Conservation (phyloP, 2,797 vertebrate species). For the Lepilemur septentrionalis region DNA sequence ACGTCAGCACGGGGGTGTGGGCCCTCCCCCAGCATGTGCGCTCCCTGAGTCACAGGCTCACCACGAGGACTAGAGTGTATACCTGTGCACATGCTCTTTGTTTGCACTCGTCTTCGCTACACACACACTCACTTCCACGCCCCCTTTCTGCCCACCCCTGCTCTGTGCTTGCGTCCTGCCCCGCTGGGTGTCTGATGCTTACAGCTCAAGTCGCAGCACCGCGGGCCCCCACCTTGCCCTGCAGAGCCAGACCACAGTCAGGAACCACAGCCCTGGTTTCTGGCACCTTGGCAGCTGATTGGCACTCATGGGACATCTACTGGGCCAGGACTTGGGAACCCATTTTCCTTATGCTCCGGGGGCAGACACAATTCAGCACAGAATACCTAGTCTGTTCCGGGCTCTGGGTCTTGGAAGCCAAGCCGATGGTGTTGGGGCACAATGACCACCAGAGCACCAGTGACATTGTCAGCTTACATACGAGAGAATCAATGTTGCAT, state of each 20-base stretch:
- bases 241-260: background rate
- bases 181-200: background rate
- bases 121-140: accelerated
- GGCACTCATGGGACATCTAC: background rate
- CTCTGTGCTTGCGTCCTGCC: background rate
- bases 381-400: background rate
- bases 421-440: background rate
- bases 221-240: background rate
- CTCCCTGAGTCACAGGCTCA: background rate
- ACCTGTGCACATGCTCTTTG: accelerated
- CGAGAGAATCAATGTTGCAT: background rate
- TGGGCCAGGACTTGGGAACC: background rate
- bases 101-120: background rate
- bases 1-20: accelerated
- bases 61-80: accelerated
- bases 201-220: background rate
- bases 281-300: background rate
- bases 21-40: background rate
- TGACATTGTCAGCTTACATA: background rate
- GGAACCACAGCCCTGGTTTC: conserved; percentile 20
- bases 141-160: background rate
- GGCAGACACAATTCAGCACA: background rate
- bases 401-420: background rate
- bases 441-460: background rate
- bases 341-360: background rate